A percentile compares a stretch with the other conserved stretches of the same genome.
Evolutionary conservation across 2,888 invertebrate species (phyloP).

Genomic region (Aricia artaxerxes): DNA sequence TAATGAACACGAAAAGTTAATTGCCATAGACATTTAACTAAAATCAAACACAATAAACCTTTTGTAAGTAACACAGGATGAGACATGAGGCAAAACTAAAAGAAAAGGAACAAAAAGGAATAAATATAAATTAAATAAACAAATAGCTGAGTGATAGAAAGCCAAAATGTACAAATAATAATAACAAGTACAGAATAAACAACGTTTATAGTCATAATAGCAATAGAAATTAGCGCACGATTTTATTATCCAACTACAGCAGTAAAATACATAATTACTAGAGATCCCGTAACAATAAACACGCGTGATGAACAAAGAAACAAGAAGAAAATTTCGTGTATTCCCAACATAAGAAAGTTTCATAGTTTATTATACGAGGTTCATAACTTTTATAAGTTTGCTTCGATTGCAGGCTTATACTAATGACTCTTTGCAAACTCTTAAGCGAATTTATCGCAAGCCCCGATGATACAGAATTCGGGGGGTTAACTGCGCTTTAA

Average conservation of each 20-base stretch:
- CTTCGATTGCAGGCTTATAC: constrained; percentile 43
- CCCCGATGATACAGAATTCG: constrained; percentile 33
- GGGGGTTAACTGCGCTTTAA: constrained; percentile 32
- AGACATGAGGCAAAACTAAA: too few species aligned
- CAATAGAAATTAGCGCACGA: background rate
- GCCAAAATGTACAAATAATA: background rate
- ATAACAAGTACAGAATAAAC: background rate
- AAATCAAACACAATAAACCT: too few species aligned
- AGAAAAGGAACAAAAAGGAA: too few species aligned
- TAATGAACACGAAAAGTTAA: too few species aligned
- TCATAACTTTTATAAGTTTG: constrained; percentile 43
- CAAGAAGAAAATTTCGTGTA: constrained; percentile 38
- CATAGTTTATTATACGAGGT: constrained; percentile 42
- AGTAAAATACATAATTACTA: constrained; percentile 29
- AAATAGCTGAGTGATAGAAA: too few species aligned
- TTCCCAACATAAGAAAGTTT: constrained; percentile 40
- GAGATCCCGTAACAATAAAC: constrained; percentile 34
- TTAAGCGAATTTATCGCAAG: constrained; percentile 41
- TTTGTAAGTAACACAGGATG: too few species aligned
- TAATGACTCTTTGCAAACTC: constrained; percentile 43
- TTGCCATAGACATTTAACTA: too few species aligned
- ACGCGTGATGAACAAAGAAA: constrained; percentile 38
- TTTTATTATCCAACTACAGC: constrained; percentile 25
- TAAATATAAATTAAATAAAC: too few species aligned
- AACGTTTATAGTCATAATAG: background rate